Conservation (phyloP, 2,797 vertebrate species). For the Hippocampus kuda region DNA sequence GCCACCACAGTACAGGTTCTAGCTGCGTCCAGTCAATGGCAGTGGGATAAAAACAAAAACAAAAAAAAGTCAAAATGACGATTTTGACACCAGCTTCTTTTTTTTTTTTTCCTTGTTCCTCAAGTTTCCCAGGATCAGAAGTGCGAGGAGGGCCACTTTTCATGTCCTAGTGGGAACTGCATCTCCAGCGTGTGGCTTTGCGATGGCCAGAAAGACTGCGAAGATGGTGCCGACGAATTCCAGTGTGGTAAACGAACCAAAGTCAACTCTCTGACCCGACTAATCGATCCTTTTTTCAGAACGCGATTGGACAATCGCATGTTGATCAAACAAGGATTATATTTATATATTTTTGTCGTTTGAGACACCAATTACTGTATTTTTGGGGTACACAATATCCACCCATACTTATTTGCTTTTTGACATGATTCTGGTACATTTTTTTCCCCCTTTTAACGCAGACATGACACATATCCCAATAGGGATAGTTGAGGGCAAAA, state of each 20-base stretch:
- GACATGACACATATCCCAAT: too few relatives aligned
- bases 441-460: too few relatives aligned
- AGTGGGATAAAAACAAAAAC: too few relatives aligned
- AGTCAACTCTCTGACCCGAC: slow-evolving; percentile 11
- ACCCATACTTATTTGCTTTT: too few relatives aligned
- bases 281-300: slow-evolving; percentile 12
- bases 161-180: slow-evolving; percentile 95
- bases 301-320: not conserved
- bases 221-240: slow-evolving; percentile 91
- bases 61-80: too few relatives aligned
- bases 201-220: slow-evolving; percentile 96
- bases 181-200: slow-evolving; percentile 97
- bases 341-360: not conserved
- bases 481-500: too few relatives aligned
- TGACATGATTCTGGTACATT: too few relatives aligned
- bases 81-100: too few relatives aligned
- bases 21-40: not conserved
- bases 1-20: too few relatives aligned
- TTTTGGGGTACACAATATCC: too few relatives aligned
- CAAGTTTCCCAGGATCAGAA: slow-evolving; percentile 85
- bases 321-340: not conserved
- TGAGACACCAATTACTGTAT: too few relatives aligned
- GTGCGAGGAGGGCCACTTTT: slow-evolving; percentile 96
- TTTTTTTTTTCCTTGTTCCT: not conserved
- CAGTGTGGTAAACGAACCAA: slow-evolving; percentile 79